Evolutionary conservation across 92 coral and sea anemone species (phyloP).

Genomic region (Epizoanthus illoricatus): DNA sequence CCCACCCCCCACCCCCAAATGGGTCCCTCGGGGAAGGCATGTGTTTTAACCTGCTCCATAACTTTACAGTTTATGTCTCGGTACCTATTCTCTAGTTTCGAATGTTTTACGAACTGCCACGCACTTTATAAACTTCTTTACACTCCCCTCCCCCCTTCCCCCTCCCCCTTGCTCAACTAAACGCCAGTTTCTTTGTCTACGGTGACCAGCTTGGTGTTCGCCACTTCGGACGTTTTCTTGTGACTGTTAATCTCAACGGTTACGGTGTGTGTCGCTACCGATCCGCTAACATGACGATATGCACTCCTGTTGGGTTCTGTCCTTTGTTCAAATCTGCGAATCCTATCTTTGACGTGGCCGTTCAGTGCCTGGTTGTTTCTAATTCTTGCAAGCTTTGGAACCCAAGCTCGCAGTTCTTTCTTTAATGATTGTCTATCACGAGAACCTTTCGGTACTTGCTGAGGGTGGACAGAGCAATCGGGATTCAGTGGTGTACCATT

Average conservation of each 20-base stretch:
- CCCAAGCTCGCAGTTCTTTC: conserved; percentile 14
- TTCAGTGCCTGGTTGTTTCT: not conserved
- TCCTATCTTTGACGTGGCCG: conserved; percentile 18
- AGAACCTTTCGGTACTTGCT: not conserved
- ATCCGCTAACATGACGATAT: not conserved
- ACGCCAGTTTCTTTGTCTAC: not conserved
- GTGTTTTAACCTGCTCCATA: no score
- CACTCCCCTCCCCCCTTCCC: not conserved
- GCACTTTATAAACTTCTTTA: no score
- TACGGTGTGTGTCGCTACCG: not conserved
- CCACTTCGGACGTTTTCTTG: not conserved
- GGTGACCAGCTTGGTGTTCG: not conserved
- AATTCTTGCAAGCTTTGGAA: conserved; percentile 2
- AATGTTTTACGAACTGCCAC: no score
- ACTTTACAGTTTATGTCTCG: no score
- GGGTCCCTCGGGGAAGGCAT: no score
- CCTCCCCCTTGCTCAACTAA: not conserved
- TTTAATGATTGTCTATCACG: not conserved
- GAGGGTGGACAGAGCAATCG: not conserved
- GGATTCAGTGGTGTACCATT: not conserved
- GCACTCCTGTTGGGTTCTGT: not conserved
- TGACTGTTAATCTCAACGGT: conserved; percentile 5
- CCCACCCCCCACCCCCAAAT: no score
- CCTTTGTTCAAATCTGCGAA: conserved; percentile 9
- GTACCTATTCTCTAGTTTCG: no score